phyloP scores from a whole-genome alignment of 1,140 invertebrate genomes.

The Trichonephila inaurata region DNA sequence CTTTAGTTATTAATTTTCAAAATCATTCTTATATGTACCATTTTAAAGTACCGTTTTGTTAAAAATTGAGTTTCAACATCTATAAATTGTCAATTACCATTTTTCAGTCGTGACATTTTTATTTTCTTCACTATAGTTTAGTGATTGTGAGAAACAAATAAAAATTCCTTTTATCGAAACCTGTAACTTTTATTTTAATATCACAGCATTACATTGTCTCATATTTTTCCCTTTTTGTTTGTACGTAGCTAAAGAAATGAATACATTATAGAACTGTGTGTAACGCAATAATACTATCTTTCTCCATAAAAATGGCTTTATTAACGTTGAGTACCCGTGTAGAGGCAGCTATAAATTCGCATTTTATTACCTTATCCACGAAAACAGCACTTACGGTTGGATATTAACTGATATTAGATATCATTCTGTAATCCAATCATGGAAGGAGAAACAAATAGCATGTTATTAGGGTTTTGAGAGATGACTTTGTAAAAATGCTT shows the following conservation, averaged over 20 bases:
- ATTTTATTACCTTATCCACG: slow-evolving; percentile 56
- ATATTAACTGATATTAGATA: slow-evolving; percentile 60
- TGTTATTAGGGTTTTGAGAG: neutral
- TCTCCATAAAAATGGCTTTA: slow-evolving; percentile 61
- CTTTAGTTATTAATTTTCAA: no score
- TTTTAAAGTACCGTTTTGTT: neutral
- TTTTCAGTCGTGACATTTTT: neutral
- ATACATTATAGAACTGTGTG: neutral
- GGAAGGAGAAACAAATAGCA: slow-evolving; percentile 35
- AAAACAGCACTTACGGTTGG: slow-evolving; percentile 49
- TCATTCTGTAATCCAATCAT: slow-evolving; percentile 35
- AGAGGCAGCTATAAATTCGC: slow-evolving; percentile 48
- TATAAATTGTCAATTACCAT: slow-evolving; percentile 2
- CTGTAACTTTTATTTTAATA: slow-evolving; percentile 35
- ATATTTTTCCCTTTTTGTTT: neutral
- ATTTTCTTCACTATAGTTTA: neutral
- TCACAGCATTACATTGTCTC: neutral
- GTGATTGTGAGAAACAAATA: neutral
- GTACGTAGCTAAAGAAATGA: neutral
- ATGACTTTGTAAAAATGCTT: neutral
- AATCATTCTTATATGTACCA: neutral
- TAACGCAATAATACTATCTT: slow-evolving; percentile 50
- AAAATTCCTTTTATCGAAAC: neutral
- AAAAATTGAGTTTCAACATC: neutral
- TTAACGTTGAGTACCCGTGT: slow-evolving; percentile 1